These are phyloP conservation scores for Trachythela sp. DNA, from an alignment of 64 coral and sea anemone genomes.

Conservation along the genomic window DNA sequence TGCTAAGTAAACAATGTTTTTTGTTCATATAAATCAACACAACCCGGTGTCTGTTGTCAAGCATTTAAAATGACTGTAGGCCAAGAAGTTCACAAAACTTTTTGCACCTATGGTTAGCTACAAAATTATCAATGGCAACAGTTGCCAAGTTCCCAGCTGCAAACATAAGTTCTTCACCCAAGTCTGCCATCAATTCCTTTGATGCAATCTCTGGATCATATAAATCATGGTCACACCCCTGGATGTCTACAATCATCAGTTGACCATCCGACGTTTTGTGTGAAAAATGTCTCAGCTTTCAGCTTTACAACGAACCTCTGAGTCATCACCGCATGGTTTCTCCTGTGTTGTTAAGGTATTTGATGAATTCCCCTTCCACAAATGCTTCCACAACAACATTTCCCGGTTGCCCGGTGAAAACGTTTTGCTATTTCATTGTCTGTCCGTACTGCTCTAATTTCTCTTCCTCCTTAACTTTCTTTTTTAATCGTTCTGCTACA, in stretches of 20 bases:
- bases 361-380: slow-evolving; percentile 7
- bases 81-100: neutral
- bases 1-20: neutral
- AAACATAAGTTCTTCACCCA: slow-evolving; percentile 44
- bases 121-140: slow-evolving; percentile 49
- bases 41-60: slow-evolving; percentile 1
- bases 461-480: slow-evolving; percentile 6
- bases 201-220: no score
- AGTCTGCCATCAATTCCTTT: slow-evolving; percentile 37
- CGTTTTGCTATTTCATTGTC: slow-evolving; percentile 10
- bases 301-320: slow-evolving; percentile 2
- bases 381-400: slow-evolving; percentile 30
- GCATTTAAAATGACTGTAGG: neutral
- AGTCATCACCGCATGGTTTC: slow-evolving; percentile 9
- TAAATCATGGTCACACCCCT: slow-evolving; percentile 6
- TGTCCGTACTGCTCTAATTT: slow-evolving; percentile 12
- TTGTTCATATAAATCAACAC: neutral
- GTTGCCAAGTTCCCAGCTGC: slow-evolving; percentile 59
- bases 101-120: slow-evolving; percentile 43
- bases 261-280: slow-evolving; percentile 1
- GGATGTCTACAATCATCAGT: slow-evolving; percentile 28
- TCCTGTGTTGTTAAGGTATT: slow-evolving; percentile 27
- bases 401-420: slow-evolving; percentile 17
- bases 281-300: slow-evolving; percentile 31
- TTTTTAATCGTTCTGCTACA: slow-evolving; percentile 14